These are phyloP conservation scores for Montipora sp. DNA, from an alignment of 64 coral and sea anemone species.

Conservation along the genomic window DNA sequence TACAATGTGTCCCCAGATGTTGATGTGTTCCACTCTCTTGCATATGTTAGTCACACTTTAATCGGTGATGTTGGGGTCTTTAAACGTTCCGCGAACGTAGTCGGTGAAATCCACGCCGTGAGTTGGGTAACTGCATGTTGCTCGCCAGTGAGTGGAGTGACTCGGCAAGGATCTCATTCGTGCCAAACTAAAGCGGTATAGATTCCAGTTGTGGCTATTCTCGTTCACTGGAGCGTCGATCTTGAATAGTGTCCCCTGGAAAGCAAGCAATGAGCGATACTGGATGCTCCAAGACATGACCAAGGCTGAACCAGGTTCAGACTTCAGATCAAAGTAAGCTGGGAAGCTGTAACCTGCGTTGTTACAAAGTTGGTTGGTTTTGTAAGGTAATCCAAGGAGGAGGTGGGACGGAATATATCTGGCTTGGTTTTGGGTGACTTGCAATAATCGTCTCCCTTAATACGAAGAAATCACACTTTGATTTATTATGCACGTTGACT, in stretches of 20 bases:
- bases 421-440: too few relatives aligned
- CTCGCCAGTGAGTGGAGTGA: constrained; percentile 50
- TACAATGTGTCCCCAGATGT: too few relatives aligned
- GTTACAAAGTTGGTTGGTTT: constrained; percentile 44
- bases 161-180: constrained; percentile 31
- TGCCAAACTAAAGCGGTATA: constrained; percentile 18
- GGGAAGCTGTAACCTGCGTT: neutral
- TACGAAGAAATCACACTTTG: too few relatives aligned
- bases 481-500: too few relatives aligned
- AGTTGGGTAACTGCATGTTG: constrained; percentile 40
- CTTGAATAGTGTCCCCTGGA: neutral
- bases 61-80: constrained; percentile 9
- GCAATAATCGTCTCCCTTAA: too few relatives aligned
- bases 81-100: constrained; percentile 52
- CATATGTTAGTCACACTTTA: neutral
- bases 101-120: constrained; percentile 40
- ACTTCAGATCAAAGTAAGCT: constrained; percentile 52
- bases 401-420: neutral
- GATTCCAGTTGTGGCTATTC: constrained; percentile 40
- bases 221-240: constrained; percentile 52
- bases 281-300: constrained; percentile 6
- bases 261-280: neutral
- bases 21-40: too few relatives aligned
- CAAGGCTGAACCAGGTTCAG: constrained; percentile 31
- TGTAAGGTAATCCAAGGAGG: constrained; percentile 3